phyloP scores from a whole-genome alignment of 2,888 invertebrate species.

The Apoderus coryli region DNA sequence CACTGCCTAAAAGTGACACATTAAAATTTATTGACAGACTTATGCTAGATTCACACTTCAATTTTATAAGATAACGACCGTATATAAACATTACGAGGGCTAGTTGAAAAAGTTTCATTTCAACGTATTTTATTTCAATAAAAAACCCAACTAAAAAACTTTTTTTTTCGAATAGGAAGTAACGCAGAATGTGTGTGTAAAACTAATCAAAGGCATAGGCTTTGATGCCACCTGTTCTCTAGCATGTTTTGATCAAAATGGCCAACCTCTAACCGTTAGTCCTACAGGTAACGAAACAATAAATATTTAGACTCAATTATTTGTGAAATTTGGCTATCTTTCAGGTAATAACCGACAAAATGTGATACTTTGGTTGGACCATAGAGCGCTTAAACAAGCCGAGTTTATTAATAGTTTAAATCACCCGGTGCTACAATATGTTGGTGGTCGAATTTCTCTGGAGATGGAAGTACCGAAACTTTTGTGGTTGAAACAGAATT shows the following conservation, averaged over 20 bases:
- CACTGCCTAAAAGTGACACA: no score
- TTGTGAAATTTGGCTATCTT: conserved; percentile 9
- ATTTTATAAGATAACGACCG: no score
- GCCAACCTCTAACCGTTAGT: conserved; percentile 56
- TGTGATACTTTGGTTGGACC: conserved; percentile 87
- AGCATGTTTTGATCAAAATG: conserved; percentile 59
- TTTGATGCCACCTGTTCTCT: conserved; percentile 95
- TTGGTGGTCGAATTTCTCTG: conserved; percentile 85
- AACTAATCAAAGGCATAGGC: conserved; percentile 67
- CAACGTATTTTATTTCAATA: no score
- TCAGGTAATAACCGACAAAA: conserved; percentile 57
- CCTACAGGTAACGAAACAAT: conserved; percentile 39
- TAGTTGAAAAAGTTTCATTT: no score
- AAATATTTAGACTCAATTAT: neutral
- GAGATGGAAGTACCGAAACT: conserved; percentile 96
- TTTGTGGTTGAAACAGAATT: conserved; percentile 74
- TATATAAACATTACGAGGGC: no score
- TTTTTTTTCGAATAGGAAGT: no score
- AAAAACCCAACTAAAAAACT: no score
- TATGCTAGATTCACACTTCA: no score
- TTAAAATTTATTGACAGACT: no score
- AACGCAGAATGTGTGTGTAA: no score
- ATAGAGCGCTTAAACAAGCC: conserved; percentile 70
- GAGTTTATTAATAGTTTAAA: conserved; percentile 59
- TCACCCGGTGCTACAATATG: conserved; percentile 66